Percentiles rank a stretch among this genome's conserved stretches.
These are phyloP conservation scores for Lucilia sericata DNA, from an alignment of 1,140 invertebrate genomes.

Conservation along the genomic window DNA sequence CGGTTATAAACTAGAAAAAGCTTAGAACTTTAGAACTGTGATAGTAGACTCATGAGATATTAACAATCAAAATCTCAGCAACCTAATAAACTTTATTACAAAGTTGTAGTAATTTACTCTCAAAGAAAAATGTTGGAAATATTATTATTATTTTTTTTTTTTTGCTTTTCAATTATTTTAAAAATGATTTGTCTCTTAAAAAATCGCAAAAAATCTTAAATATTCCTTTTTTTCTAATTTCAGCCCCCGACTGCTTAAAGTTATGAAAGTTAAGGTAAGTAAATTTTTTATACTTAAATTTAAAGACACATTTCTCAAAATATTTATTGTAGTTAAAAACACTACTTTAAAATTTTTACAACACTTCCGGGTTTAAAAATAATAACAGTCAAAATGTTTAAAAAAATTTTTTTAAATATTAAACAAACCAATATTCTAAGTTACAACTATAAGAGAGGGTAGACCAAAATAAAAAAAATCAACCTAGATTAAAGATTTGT, in stretches of 20 bases:
- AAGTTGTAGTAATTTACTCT: too few relatives aligned
- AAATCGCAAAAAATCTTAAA: too few relatives aligned
- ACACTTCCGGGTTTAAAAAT: background rate
- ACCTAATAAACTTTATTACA: too few relatives aligned
- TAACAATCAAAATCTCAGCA: too few relatives aligned
- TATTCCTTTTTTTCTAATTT: too few relatives aligned
- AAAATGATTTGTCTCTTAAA: too few relatives aligned
- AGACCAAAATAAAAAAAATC: background rate
- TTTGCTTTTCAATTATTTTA: too few relatives aligned
- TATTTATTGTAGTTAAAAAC: background rate
- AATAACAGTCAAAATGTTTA: background rate
- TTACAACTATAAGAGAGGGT: background rate
- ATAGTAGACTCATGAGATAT: too few relatives aligned
- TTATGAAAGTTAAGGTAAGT: background rate
- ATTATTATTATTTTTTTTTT: too few relatives aligned
- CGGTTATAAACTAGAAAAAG: conserved; percentile 32
- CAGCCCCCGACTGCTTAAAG: too few relatives aligned
- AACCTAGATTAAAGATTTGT: conserved; percentile 36
- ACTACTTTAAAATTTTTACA: background rate
- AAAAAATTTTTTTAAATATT: background rate
- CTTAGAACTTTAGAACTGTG: too few relatives aligned
- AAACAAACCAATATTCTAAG: background rate
- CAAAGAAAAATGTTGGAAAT: too few relatives aligned
- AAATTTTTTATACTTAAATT: background rate
- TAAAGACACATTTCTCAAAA: background rate